Evolutionary conservation across 2,113 vertebrate genomes (phyloP), one percentile per base, ranked within the genome.

Genomic region (Macquaria australasica): DNA sequence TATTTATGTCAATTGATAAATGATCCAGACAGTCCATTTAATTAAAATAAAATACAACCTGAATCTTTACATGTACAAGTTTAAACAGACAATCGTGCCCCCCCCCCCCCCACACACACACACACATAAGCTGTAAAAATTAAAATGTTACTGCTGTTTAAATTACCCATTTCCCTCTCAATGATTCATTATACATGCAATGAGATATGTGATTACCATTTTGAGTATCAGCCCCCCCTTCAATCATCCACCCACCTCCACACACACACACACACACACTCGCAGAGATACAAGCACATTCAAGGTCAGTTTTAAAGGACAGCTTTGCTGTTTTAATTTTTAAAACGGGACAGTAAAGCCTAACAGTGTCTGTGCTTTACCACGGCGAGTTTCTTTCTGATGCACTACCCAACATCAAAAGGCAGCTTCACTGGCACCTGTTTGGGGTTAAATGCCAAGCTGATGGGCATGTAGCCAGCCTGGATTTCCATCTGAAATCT

Each of bases 121-220:
- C n/a, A n/a, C n/a, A 60, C 84, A 67, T 53, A 78, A 75, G 56
- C 77, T 84, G 78, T 23, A 82, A 60, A 86, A 85, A 75, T 73
- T 37, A 16, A 87, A 87, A 79, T 63, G 81, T 68, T 75, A 68
- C 68, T 79, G 83, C 64, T 73, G 87, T 87, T 91, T 86, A 84
- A 82, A 83, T 87, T 86, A 69, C 55, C 82, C 50, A 66, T 89
- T 89, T 91, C 81, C 55, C 87, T 89, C 81, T 80, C 64, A n/a
- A 62, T 87, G 83, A 87, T 92, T 92, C 87, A 92, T 94, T 93
- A 93, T 92, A 91, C 92, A 92, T 92, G 88, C 92, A 91, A 84
- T 84, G 82, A 92, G 91, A 89, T 90, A 87, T 92, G 89, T 86
- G 88, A 92, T 94, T 94, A 92, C 88, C 90, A 92, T 93, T 92